Base-by-base conservation (phyloP, 2,113 vertebrate genomes). In the Vidua macroura region DNA sequence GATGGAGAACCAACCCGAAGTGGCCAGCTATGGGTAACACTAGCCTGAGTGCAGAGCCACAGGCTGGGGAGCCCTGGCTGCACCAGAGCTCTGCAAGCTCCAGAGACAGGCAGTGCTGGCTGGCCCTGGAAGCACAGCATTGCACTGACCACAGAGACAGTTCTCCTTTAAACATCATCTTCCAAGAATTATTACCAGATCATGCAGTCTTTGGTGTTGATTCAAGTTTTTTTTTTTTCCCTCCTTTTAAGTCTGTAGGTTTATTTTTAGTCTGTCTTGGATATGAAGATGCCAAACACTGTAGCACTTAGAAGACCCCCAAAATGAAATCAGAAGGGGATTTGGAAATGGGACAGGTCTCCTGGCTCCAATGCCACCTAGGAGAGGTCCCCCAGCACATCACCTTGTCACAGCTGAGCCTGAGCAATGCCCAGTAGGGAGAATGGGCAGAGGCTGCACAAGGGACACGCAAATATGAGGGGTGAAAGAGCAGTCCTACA, bases 1-100 rank as follows among this genome's bases (percentile, higher is more conserved):
- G 96, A 96, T 83, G 82, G 94, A 96, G 97, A 97, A 98, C 97
- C 97, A 97, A 95, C 35, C 95, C 25, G 9, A 89, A 88, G 88
- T 95, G 90, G 92, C 95, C 96, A 96, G 97, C 97, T 95, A 82
- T 94, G 93, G 96, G 97, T 96, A 94, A 95, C 70, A 37, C 91
- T 95, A 91, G 87, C 93, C 86, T 9, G 13, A 93, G 83, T n/a
- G 68, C 96, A 95, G 97, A 80, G 97, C 96, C 96, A 96, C 62
- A 79, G 96, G 90, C 96, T 35, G 31, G 96, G 97, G 96, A 97
- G 76, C 89, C 91, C 88, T 88, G 91, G 96, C 95, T 60, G 15
- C 30, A 41, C 37, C 83, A 95, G 51, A 95, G 88, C 83, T 73
- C 66, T 39, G 70, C 41, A n/a, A 56, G 79, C 58, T 70, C 82